Base-by-base conservation (phyloP, 1,140 invertebrate genomes). In the Myzus persicae region DNA sequence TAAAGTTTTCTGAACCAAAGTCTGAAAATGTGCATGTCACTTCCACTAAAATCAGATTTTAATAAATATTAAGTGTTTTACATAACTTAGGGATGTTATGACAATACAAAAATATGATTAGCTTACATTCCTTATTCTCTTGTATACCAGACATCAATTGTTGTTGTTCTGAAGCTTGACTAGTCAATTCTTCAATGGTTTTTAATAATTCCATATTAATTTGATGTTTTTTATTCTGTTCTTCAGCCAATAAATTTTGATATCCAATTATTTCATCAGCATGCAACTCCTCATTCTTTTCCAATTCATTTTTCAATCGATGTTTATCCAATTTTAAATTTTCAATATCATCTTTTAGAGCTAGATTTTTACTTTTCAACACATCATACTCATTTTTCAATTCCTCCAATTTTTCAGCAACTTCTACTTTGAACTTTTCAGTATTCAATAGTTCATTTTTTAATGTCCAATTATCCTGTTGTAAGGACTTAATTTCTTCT, bases 121-220 rank as follows among this genome's bases (percentile, higher is more conserved):
- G 36, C 91, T 93, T 85, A 93, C 91, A 85, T 40, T 93, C 91
- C 9, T 93, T 93, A 85, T 93, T 93, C 40, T 93, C 46, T 92
- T 81, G 18, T n/a, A 93, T 38, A 54, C 46, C 36, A 54, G 81
- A 38, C 38, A 93, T 48, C 18, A 93, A 93, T 51, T 84, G 11
- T 22, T 84, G 42, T 40, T 93, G 91, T 51, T 93, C 81, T 38
- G 67, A 51, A 31, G 91, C 36, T 38, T 85, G 81, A 85, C 40
- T 93, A 38, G 81, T 93, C 26, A 93, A 93, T 51, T 91, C 90
- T 48, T 85, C 91, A 51, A 93, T 93, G 1, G 42, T 82, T 59
- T 84, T 93, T 14, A 93, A 54, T n/a, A 93, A 5, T n/a, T 93
- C 81, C 91, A 93, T 93, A 7, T 93, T 93, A 26, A 54, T 14